A percentile compares a stretch with the other conserved stretches of the same genome.
phyloP scores from a whole-genome alignment of 2,888 invertebrate genomes.

The Gymnosoma rotundatum region DNA sequence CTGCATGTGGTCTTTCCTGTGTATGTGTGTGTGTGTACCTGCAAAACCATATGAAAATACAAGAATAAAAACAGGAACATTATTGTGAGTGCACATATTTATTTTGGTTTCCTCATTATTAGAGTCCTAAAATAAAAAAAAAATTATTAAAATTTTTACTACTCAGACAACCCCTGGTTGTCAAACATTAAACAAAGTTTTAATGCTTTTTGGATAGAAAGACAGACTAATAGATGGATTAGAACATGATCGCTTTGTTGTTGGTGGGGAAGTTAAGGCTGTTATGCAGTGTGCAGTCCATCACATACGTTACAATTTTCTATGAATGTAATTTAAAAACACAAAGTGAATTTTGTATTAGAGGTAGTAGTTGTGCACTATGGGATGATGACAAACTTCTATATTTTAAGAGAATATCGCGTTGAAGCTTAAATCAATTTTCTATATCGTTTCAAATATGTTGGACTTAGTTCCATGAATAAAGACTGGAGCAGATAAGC shows the following conservation, averaged over 20 bases:
- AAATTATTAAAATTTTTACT: conserved; percentile 1
- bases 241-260: neutral
- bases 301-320: conserved; percentile 17
- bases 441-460: no score
- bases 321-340: neutral
- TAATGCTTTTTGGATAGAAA: conserved; percentile 10
- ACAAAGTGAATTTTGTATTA: conserved; percentile 34
- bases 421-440: no score
- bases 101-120: conserved; percentile 45
- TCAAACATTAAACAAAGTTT: conserved; percentile 49
- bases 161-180: conserved; percentile 39
- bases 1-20: conserved; percentile 65
- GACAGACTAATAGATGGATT: conserved; percentile 11
- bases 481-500: no score
- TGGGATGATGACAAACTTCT: neutral
- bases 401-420: no score
- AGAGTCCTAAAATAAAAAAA: neutral
- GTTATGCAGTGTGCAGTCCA: conserved; percentile 1
- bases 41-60: neutral
- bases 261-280: neutral
- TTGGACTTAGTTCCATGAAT: no score
- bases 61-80: conserved; percentile 18
- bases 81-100: conserved; percentile 22
- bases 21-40: neutral
- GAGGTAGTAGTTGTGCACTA: conserved; percentile 6